Base-by-base conservation (phyloP, 2,797 vertebrate genomes). In the Liparis tanakae region DNA sequence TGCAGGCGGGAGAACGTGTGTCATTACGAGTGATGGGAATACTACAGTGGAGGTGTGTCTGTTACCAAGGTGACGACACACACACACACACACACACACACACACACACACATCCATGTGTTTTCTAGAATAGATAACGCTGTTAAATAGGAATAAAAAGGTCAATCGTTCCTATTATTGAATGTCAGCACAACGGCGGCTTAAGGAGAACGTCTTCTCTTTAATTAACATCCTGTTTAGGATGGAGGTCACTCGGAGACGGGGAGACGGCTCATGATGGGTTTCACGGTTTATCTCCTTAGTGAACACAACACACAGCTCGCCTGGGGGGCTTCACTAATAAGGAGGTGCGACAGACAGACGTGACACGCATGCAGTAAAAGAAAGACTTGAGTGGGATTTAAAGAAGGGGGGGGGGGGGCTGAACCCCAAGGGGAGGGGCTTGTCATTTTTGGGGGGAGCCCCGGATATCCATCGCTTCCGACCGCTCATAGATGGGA, bases 31-130 rank as follows among this genome's bases (percentile, higher is more conserved):
- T 39, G 63, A 56, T 5, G 10, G 75, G 55, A 62, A 30, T 51
- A 20, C 18, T 63, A 7, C 10, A 30, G 15, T 30, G 17, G 71
- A 85, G 81, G 82, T 84, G 85, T 80, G 68, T 85, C 67, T 78
- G 68, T 80, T 84, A 41, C 69, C 58, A 68, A 48, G 71, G 82
- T 67, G 71, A 81, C 80, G 34, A 20, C 72, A 68, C 25, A 30
- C 25, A 30, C 25, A 30, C 25, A 30, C 25, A 30, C 25, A 30
- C 25, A 30, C 25, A 30, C 25, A 30, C 25, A 30, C 25, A 30
- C 25, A 30, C 25, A 30, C 25, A 30, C 25, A 30, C 43, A 51
- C 48, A 68, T 65, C 17, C 22, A 58, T 69, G 5, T 70, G 10
- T 34, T 75, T 17, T 79, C 68, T 20, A 15, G 56, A 20, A 33